Conservation (phyloP, 2,113 vertebrate genomes). For the rat (Rattus norvegicus) region GRCr8 NC_086032.1:86238501-86239000, state of each 20-base stretch:
- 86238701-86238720: too few species aligned
- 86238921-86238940: not conserved
- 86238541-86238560: accelerated
- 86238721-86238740: not conserved
- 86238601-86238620: accelerated
- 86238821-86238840: too few species aligned
- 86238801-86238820: too few species aligned
- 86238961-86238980: not conserved
- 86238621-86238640: not conserved
- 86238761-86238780: not conserved
- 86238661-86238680: not conserved
- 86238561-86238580: too few species aligned
- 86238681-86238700: not conserved
- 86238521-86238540: accelerated
- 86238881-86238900: too few species aligned
- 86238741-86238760: not conserved
- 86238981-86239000: too few species aligned
- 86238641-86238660: not conserved
- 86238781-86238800: not conserved
- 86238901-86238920: not conserved
- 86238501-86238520: not conserved
- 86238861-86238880: too few species aligned
- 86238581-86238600: not conserved
- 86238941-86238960: not conserved
- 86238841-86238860: too few species aligned